Percentiles rank a stretch among this genome's conserved stretches.
Evolutionary conservation across 1,140 invertebrate genomes (phyloP).

Genomic region (Hylaeus volcanicus): DNA sequence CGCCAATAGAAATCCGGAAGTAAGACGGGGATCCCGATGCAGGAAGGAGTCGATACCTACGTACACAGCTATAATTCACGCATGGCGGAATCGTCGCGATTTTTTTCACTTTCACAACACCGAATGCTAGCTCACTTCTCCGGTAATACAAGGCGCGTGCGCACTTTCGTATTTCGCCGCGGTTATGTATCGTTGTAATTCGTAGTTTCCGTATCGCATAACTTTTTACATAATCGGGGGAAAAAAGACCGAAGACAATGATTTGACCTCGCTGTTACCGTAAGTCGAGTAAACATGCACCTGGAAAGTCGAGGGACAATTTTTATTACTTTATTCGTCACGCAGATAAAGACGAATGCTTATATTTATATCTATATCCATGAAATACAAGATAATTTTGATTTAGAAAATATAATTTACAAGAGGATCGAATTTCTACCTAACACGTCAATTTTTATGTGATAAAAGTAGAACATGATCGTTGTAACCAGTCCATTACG

Average conservation of each 20-base stretch:
- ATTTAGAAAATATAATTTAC: neutral
- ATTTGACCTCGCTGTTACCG: neutral
- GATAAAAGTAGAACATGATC: too few species aligned
- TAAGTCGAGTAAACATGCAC: too few species aligned
- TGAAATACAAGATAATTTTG: neutral
- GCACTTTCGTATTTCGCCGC: conserved; percentile 19
- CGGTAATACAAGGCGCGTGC: conserved; percentile 23
- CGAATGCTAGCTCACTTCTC: conserved; percentile 27
- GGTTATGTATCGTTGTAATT: conserved; percentile 31
- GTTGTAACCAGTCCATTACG: too few species aligned
- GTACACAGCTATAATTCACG: conserved; percentile 68
- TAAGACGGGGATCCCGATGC: conserved; percentile 41
- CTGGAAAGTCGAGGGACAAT: too few species aligned
- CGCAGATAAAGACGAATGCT: too few species aligned
- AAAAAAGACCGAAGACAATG: neutral
- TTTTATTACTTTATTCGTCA: too few species aligned
- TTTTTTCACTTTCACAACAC: conserved; percentile 75
- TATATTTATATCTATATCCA: too few species aligned
- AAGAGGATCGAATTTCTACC: neutral
- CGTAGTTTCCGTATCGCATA: conserved; percentile 26
- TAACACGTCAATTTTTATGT: too few species aligned
- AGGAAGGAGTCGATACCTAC: conserved; percentile 61
- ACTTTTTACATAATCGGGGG: conserved; percentile 34
- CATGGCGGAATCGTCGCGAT: conserved; percentile 71
- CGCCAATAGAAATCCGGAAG: conserved; percentile 72